Evolutionary conservation across 2,113 vertebrate species (phyloP).

Genomic region (Zootoca vivipara): DNA sequence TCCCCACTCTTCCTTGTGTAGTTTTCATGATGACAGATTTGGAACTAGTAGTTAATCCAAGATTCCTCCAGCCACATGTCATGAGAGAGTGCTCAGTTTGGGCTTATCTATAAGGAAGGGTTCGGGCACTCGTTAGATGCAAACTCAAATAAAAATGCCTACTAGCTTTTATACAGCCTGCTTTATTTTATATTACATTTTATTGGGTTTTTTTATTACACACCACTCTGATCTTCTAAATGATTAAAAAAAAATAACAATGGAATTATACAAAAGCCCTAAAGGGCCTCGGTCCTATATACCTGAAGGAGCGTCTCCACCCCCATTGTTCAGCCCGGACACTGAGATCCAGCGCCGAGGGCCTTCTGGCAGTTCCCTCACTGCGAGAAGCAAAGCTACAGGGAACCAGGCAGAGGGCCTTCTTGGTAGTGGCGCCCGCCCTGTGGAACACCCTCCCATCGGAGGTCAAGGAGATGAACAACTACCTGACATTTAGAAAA

Average conservation of each 20-base stretch:
- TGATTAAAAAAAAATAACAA: background rate
- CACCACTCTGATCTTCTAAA: too few species aligned
- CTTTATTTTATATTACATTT: background rate
- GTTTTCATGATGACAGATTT: fast-evolving
- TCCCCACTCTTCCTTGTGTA: background rate
- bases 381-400: too few species aligned
- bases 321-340: too few species aligned
- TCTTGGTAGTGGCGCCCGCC: too few species aligned
- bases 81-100: background rate
- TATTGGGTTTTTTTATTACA: background rate
- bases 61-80: background rate
- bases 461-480: too few species aligned
- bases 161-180: background rate
- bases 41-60: background rate
- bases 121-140: background rate
- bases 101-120: background rate
- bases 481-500: too few species aligned
- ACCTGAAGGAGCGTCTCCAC: too few species aligned
- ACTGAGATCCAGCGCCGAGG: too few species aligned
- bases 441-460: too few species aligned
- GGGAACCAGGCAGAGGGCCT: too few species aligned
- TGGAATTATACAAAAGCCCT: background rate
- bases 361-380: too few species aligned
- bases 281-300: too few species aligned
- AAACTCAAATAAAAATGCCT: background rate